Evolutionary conservation across 2,797 vertebrate genomes (phyloP).

Genomic region (Melopsittacus undulatus): DNA sequence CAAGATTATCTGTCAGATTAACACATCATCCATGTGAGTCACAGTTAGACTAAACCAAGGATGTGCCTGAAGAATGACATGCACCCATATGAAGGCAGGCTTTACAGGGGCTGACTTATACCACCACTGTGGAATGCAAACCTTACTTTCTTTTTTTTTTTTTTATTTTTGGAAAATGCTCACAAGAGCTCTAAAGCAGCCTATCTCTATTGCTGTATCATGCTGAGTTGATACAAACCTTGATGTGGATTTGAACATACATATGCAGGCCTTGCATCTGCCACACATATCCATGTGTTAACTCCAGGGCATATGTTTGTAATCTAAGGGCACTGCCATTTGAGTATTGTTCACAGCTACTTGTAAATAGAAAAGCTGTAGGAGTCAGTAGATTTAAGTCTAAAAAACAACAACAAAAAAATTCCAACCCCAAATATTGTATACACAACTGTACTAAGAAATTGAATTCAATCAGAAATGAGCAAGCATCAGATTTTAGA

Average conservation of each 20-base stretch:
- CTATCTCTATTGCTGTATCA: neutral
- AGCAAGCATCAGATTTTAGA: neutral
- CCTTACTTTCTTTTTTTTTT: neutral
- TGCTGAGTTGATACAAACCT: conserved; percentile 50
- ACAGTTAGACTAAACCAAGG: neutral
- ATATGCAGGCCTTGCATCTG: conserved; percentile 10
- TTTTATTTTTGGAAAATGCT: no score
- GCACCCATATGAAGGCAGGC: conserved; percentile 13
- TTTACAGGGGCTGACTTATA: conserved; percentile 33
- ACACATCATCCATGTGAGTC: conserved; percentile 22
- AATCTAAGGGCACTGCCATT: neutral
- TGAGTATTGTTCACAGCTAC: neutral
- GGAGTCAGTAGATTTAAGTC: neutral
- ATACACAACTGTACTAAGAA: neutral
- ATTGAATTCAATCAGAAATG: neutral
- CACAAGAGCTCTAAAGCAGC: conserved; percentile 52
- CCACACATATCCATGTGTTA: conserved; percentile 31
- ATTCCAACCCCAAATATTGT: no score
- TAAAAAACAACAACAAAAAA: neutral
- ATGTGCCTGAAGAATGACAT: conserved; percentile 19
- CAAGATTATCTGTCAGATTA: conserved; percentile 52
- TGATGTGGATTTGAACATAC: conserved; percentile 54
- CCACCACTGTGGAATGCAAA: conserved; percentile 1
- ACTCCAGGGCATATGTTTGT: neutral
- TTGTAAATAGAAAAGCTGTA: neutral